phyloP scores from a whole-genome alignment of 2,113 vertebrate species.

The Mastomys natalensis region DNA sequence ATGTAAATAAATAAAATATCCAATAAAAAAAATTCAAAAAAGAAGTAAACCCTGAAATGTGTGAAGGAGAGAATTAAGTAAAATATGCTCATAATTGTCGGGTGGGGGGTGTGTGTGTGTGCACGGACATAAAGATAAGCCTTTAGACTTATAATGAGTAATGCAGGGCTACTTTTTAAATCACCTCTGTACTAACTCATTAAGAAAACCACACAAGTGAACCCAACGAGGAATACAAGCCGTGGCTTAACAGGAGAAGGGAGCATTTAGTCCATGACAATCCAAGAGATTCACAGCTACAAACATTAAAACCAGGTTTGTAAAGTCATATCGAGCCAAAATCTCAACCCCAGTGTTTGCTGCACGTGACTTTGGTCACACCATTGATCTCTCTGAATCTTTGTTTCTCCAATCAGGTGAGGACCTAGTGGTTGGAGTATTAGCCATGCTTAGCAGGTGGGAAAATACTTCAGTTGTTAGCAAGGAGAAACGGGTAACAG shows the following conservation, averaged over 20 bases:
- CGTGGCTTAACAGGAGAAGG: conserved; percentile 20
- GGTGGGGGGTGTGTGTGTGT: background rate
- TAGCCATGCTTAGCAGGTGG: background rate
- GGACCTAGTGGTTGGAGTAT: background rate
- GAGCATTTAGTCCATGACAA: background rate
- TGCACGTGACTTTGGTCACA: background rate
- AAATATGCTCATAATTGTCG: background rate
- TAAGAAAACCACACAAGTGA: background rate
- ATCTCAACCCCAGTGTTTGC: background rate
- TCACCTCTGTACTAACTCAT: background rate
- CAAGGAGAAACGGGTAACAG: conserved; percentile 14
- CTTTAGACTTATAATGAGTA: conserved; percentile 2
- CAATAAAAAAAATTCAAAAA: background rate
- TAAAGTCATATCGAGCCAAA: background rate
- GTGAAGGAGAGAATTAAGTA: conserved; percentile 15
- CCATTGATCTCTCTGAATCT: conserved; percentile 48
- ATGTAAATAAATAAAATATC: no score
- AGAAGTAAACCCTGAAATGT: conserved; percentile 26
- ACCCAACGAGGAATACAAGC: background rate
- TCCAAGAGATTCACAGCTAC: background rate
- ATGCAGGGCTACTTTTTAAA: conserved; percentile 1
- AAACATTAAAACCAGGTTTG: background rate
- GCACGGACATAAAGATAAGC: background rate
- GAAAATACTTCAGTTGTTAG: conserved; percentile 25
- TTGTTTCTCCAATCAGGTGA: conserved; percentile 25